Evolutionary conservation across 2,797 vertebrate genomes (phyloP), one percentile per base, ranked within the genome.

Genomic region (Brotogeris chrysoptera): DNA sequence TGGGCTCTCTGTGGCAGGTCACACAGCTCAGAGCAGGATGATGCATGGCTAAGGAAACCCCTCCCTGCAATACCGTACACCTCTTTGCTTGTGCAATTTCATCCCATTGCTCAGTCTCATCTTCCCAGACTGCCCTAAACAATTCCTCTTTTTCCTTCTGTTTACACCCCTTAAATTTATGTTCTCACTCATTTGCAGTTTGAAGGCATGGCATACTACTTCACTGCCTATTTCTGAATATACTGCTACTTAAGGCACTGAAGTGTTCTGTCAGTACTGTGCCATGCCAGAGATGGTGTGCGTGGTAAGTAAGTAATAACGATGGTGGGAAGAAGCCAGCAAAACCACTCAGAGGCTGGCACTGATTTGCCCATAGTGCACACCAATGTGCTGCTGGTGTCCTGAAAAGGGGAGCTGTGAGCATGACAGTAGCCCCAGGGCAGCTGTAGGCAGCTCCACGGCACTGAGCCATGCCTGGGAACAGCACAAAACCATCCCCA

Each of bases 251-350:
- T 43, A 27, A 50, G 71, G n/a, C 30, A 14, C 28, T 2, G 44
- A 28, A 11, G 41, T 3, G 30, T 2, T 73, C 44, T 44, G 53
- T 36, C 25, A 16, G 39, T 17, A 19, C 25, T 0, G 2, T 41
- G 63, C 28, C 0, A 0, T 25, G 46, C 59, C 1, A 12, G n/a
- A 27, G 79, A 2, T 2, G n/a, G 15, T 13, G 28, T 6, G 59
- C 34, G 17, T 2, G 4, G 34, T 15, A 43, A 34, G 41, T 41
- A 19, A 36, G 44, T 39, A 17, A 28, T 3, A 16, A 11, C 0
- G 20, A 52, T 10, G 27, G 36, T 14, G 60, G 18, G 53, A 34
- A 60, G 38, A 43, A 53, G 43, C 24, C 16, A 19, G 36, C 34
- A 36, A 41, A 27, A 8, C 3, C 2, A 59, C 17, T 1, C 5